These are phyloP conservation scores for Lanius collurio DNA, from an alignment of 2,113 vertebrate species.

Conservation along the genomic window DNA sequence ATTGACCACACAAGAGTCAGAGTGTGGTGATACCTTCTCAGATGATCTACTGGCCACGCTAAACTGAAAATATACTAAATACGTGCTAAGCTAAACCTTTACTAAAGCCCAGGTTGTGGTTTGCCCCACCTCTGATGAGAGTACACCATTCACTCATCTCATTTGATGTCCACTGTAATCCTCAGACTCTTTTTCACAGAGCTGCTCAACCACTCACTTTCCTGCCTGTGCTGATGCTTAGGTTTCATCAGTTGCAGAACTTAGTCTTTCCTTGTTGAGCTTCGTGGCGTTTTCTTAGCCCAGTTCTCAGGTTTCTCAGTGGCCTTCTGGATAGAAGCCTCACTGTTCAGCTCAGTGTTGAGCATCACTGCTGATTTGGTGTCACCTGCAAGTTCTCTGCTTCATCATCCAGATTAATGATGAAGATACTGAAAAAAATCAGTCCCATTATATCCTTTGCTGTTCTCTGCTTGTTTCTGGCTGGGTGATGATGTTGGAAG, in stretches of 20 bases:
- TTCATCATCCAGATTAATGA: neutral
- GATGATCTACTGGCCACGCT: neutral
- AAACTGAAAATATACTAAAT: too few relatives aligned
- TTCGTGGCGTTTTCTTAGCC: neutral
- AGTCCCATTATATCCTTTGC: fast-evolving
- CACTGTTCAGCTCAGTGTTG: neutral
- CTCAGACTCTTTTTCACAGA: neutral
- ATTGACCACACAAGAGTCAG: fast-evolving
- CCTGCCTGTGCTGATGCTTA: neutral
- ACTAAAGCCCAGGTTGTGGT: neutral
- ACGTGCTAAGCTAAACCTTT: neutral
- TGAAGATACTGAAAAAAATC: neutral
- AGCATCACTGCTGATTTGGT: neutral
- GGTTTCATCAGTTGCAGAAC: neutral
- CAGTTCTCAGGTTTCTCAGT: neutral
- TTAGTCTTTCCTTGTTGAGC: neutral
- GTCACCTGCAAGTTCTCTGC: neutral
- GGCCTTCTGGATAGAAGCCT: neutral
- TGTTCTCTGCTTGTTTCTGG: neutral
- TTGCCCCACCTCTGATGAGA: neutral
- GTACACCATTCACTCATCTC: neutral
- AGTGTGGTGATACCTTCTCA: neutral
- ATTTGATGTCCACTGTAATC: neutral
- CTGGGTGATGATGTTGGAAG: neutral
- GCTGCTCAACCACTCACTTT: neutral